Percentiles rank a stretch among this genome's conserved stretches.
phyloP scores from a whole-genome alignment of 2,113 vertebrate genomes.

The Probosciger aterrimus region DNA sequence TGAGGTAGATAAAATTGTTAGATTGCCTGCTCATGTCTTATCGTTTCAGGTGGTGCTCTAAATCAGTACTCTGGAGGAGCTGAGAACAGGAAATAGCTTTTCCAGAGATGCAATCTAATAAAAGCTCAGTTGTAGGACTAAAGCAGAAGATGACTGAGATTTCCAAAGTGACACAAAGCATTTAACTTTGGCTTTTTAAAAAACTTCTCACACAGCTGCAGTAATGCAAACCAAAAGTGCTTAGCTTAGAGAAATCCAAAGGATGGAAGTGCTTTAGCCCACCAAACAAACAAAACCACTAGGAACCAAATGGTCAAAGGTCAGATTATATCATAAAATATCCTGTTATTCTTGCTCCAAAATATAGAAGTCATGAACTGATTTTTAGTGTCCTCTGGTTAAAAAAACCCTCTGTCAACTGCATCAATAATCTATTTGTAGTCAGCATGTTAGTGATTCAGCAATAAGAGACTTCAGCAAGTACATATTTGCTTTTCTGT shows the following conservation, averaged over 20 bases:
- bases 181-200: not conserved
- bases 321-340: not conserved
- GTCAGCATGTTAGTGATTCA: not conserved
- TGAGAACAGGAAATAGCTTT: not conserved
- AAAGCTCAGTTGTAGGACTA: not conserved
- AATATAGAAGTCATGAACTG: not conserved
- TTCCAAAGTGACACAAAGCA: not conserved
- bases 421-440: fast-evolving
- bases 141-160: not conserved
- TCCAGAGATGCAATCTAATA: not conserved
- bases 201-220: not conserved
- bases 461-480: not conserved
- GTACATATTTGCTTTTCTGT: not conserved
- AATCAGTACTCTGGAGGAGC: not conserved
- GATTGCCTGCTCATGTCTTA: not conserved
- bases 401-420: not conserved
- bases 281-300: not conserved
- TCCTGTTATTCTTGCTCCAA: not conserved
- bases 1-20: not conserved
- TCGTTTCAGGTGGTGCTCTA: not conserved
- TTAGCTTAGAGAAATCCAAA: not conserved
- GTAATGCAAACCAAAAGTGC: not conserved
- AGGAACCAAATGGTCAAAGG: not conserved
- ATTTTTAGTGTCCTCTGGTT: not conserved
- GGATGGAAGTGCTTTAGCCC: not conserved